Conservation (phyloP, 2,113 vertebrate species). For the Mola mola region DNA sequence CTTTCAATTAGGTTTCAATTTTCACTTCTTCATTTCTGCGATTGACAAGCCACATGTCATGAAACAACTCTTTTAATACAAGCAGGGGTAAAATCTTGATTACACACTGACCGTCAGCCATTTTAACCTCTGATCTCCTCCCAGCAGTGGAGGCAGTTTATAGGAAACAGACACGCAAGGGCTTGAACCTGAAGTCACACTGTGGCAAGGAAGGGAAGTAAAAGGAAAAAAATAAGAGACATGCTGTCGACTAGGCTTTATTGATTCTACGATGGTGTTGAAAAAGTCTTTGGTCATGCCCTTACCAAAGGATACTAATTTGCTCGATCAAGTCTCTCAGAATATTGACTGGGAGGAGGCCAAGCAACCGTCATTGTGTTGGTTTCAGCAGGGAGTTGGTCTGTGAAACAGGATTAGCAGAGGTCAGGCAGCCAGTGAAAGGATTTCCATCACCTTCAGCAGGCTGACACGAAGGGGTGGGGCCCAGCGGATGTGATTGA, state of each 20-base stretch:
- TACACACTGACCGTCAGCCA: slow-evolving; percentile 39
- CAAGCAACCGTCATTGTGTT: slow-evolving; percentile 94
- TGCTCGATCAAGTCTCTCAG: slow-evolving; percentile 98
- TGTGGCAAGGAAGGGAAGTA: slow-evolving; percentile 37
- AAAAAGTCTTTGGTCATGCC: slow-evolving; percentile 97
- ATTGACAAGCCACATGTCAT: neutral
- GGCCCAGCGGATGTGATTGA: slow-evolving; percentile 89
- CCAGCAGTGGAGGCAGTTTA: slow-evolving; percentile 8
- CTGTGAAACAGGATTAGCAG: slow-evolving; percentile 99
- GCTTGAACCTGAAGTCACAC: slow-evolving; percentile 44
- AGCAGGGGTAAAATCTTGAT: slow-evolving; percentile 52
- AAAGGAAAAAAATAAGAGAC: slow-evolving; percentile 60
- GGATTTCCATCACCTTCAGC: slow-evolving; percentile 94
- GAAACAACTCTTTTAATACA: slow-evolving; percentile 27
- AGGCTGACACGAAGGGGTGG: slow-evolving; percentile 91
- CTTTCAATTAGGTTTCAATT: too few relatives aligned
- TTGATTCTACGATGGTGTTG: slow-evolving; percentile 94
- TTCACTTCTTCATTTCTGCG: too few relatives aligned
- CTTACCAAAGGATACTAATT: slow-evolving; percentile 99
- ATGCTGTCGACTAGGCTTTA: slow-evolving; percentile 91
- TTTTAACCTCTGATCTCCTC: slow-evolving; percentile 55
- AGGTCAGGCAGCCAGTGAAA: slow-evolving; percentile 96
- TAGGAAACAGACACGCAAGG: slow-evolving; percentile 9
- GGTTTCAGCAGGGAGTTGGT: slow-evolving; percentile 93
- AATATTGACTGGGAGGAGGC: slow-evolving; percentile 97